Percentiles rank a stretch among this genome's conserved stretches.
These are phyloP conservation scores for Xerus inauris DNA, from an alignment of 2,113 vertebrate species.

Conservation along the genomic window DNA sequence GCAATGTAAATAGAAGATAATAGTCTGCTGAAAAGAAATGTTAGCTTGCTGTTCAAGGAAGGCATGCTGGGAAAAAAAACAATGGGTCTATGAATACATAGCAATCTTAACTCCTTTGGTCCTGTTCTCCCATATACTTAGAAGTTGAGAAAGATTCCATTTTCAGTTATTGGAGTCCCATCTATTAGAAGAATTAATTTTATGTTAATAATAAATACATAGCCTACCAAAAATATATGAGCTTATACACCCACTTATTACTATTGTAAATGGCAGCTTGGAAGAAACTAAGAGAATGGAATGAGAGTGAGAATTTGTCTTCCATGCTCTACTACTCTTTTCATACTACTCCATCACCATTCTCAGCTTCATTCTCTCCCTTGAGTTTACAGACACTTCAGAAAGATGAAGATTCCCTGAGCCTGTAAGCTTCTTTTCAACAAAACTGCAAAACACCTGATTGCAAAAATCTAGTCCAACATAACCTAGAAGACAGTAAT, in stretches of 20 bases:
- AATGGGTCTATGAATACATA: neutral
- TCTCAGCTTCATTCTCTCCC: conserved; percentile 62
- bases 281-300: conserved; percentile 51
- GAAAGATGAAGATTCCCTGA: neutral
- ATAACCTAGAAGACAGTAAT: neutral
- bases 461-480: neutral
- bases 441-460: neutral
- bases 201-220: neutral
- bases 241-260: neutral
- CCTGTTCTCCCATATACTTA: neutral
- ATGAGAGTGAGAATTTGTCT: conserved; percentile 26
- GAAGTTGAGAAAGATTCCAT: conserved; percentile 2
- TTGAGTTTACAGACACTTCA: neutral
- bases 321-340: neutral
- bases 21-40: conserved; percentile 7
- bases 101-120: neutral
- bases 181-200: neutral
- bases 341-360: conserved; percentile 69
- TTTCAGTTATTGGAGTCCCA: neutral
- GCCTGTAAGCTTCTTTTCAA: neutral
- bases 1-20: neutral
- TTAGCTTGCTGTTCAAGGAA: neutral
- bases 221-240: neutral
- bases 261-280: neutral
- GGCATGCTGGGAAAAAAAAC: neutral